Evolutionary conservation across 1,140 invertebrate genomes (phyloP).

Genomic region (Drosophila arawakana): DNA sequence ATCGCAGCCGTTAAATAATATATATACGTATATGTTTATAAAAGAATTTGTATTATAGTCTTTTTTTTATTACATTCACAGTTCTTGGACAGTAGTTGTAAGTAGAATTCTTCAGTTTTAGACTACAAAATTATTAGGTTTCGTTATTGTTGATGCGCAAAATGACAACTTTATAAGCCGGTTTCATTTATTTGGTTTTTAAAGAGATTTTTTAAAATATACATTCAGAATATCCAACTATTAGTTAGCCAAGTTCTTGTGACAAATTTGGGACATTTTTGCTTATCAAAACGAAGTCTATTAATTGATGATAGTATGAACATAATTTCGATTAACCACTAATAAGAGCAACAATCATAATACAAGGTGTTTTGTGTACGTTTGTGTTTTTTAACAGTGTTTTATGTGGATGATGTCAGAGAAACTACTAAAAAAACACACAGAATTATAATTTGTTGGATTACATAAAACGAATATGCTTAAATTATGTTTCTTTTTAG

Average conservation of each 20-base stretch:
- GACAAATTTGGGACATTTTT: conserved; percentile 9
- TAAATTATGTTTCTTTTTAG: conserved; percentile 52
- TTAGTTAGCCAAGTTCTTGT: too few species aligned
- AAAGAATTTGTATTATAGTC: conserved; percentile 22
- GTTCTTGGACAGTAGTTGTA: conserved; percentile 32
- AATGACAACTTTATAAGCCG: conserved; percentile 15
- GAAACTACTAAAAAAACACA: conserved; percentile 47
- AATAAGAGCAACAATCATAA: conserved; percentile 62
- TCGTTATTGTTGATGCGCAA: conserved; percentile 38
- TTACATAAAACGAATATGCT: conserved; percentile 72
- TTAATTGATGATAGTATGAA: conserved; percentile 56
- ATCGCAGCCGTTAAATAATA: conserved; percentile 49
- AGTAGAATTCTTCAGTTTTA: conserved; percentile 36
- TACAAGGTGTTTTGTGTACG: conserved; percentile 52
- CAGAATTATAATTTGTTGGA: conserved; percentile 62
- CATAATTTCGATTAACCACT: conserved; percentile 66
- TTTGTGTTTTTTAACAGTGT: conserved; percentile 38
- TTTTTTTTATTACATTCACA: conserved; percentile 56
- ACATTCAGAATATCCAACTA: too few species aligned
- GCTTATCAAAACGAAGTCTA: conserved; percentile 49
- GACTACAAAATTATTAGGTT: conserved; percentile 59
- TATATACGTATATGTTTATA: conserved; percentile 27
- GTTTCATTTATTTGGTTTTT: too few species aligned
- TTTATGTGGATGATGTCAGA: conserved; percentile 36
- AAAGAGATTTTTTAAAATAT: too few species aligned